Percentiles rank a stretch among this genome's conserved stretches.
Evolutionary conservation across 2,888 invertebrate genomes (phyloP).

Genomic region (Napeogenes sylphis): DNA sequence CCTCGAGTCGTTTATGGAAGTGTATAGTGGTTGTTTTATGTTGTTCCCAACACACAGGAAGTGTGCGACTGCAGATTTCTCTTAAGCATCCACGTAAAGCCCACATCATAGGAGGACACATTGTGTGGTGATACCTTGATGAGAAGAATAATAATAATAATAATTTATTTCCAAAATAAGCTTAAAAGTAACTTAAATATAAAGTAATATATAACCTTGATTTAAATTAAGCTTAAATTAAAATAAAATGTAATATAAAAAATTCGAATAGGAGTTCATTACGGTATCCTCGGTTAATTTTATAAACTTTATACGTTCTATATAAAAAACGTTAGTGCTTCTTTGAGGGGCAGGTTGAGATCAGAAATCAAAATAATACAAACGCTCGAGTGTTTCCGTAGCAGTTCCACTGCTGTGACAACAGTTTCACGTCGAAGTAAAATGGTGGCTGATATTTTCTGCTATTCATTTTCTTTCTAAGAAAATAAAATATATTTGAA

Average conservation of each 20-base stretch:
- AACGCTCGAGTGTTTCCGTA: constrained; percentile 59
- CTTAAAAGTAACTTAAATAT: no score
- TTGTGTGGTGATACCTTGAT: constrained; percentile 89
- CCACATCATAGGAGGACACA: constrained; percentile 87
- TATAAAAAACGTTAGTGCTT: no score
- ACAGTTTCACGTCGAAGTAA: constrained; percentile 61
- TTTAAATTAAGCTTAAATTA: no score
- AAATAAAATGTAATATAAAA: no score
- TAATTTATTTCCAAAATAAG: neutral
- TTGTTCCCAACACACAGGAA: constrained; percentile 83
- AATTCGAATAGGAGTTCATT: no score
- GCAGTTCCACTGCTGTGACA: constrained; percentile 69
- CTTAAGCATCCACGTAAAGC: constrained; percentile 88
- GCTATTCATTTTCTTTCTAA: constrained; percentile 57
- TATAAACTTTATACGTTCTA: no score
- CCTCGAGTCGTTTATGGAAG: constrained; percentile 82
- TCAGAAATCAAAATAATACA: constrained; percentile 35
- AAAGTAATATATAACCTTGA: no score
- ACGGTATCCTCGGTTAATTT: no score
- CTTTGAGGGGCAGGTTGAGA: neutral
- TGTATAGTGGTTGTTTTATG: constrained; percentile 82
- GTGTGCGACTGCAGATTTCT: constrained; percentile 83
- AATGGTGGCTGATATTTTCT: constrained; percentile 63
- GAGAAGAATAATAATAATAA: constrained; percentile 10
- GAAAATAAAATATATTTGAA: constrained; percentile 28